A percentile compares a stretch with the other conserved stretches of the same genome.
Conservation (phyloP, 1,140 invertebrate genomes). For the Cotesia chilonis region DNA sequence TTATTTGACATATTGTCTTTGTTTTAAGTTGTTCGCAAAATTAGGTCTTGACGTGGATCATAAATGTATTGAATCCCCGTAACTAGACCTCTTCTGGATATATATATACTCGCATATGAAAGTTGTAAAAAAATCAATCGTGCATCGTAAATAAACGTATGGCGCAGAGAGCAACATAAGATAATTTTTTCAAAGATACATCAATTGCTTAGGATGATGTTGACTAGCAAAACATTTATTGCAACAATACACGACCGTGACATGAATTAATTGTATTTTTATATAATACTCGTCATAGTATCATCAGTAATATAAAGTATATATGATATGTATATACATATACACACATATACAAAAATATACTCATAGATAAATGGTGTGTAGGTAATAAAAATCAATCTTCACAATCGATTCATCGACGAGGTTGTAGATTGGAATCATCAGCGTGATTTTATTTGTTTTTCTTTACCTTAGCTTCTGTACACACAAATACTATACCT, state of each 20-base stretch:
- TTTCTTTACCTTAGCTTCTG: not conserved
- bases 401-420: slow-evolving; percentile 33
- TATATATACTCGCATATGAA: too few species aligned
- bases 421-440: slow-evolving; percentile 20
- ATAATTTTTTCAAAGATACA: not conserved
- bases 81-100: too few species aligned
- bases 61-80: too few species aligned
- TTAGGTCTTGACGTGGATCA: too few species aligned
- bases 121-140: too few species aligned
- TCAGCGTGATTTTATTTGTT: slow-evolving; percentile 14
- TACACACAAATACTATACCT: not conserved
- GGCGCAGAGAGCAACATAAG: not conserved
- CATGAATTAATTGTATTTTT: slow-evolving; percentile 56
- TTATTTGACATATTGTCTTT: too few species aligned
- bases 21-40: too few species aligned
- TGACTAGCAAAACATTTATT: slow-evolving; percentile 47
- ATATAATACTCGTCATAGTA: slow-evolving; percentile 42
- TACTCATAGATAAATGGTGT: slow-evolving; percentile 32
- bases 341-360: slow-evolving; percentile 39
- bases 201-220: slow-evolving; percentile 26
- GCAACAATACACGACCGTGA: slow-evolving; percentile 55
- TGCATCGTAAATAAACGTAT: too few species aligned
- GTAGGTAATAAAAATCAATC: slow-evolving; percentile 37
- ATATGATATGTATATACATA: not conserved
- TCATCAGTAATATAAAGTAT: not conserved